A percentile compares a stretch with the other conserved stretches of the same genome.
These are phyloP conservation scores for Mormyrus lacerda DNA, from an alignment of 2,113 vertebrate genomes.

Conservation along the genomic window DNA sequence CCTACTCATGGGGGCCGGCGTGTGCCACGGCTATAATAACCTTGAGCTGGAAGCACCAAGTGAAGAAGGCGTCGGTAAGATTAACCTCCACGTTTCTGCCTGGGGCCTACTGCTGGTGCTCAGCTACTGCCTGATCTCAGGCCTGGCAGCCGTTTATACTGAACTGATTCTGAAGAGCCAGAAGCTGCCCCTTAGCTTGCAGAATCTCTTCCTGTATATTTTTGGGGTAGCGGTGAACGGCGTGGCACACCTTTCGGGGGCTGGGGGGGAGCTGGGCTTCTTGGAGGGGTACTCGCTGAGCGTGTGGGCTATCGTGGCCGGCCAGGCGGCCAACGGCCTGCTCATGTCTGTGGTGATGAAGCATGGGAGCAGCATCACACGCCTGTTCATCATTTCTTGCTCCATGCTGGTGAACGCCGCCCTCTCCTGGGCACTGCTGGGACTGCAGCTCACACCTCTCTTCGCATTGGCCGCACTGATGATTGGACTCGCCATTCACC, in stretches of 20 bases:
- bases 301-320: constrained; percentile 69
- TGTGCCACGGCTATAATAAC: constrained; percentile 71
- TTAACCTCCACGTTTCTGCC: constrained; percentile 61
- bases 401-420: constrained; percentile 82
- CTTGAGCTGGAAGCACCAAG: constrained; percentile 42
- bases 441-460: constrained; percentile 72
- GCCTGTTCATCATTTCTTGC: constrained; percentile 88
- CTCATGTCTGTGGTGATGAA: constrained; percentile 91
- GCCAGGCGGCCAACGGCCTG: constrained; percentile 81
- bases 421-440: constrained; percentile 69
- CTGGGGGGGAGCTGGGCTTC: constrained; percentile 47
- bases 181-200: constrained; percentile 74
- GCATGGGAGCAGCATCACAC: constrained; percentile 85
- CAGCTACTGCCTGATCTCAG: constrained; percentile 74
- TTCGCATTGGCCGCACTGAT: constrained; percentile 69
- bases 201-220: constrained; percentile 85
- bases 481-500: constrained; percentile 71
- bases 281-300: constrained; percentile 72
- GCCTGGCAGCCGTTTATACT: constrained; percentile 81
- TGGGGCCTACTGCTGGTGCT: constrained; percentile 71
- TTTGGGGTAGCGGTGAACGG: constrained; percentile 79
- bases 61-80: constrained; percentile 10
- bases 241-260: constrained; percentile 51
- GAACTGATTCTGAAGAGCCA: constrained; percentile 80
- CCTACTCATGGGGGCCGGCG: constrained; percentile 70